Conservation (phyloP, 1,140 invertebrate species). For the Drosophila sp. region DNA sequence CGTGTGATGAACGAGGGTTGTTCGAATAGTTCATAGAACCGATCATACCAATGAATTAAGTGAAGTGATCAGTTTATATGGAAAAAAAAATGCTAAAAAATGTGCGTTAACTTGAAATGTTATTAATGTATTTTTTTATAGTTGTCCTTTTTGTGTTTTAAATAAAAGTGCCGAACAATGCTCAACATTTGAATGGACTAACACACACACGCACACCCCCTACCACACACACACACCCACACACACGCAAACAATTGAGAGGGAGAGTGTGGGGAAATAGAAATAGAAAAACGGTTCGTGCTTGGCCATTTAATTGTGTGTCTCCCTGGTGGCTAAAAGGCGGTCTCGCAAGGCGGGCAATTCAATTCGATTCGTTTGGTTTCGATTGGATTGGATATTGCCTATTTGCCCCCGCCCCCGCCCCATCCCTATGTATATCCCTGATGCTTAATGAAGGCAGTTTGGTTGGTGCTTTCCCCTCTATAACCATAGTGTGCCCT, state of each 20-base stretch:
- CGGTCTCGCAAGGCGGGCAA: slow-evolving; percentile 24
- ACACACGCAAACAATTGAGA: neutral
- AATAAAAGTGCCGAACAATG: slow-evolving; percentile 27
- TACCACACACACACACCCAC: neutral
- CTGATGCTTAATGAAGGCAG: slow-evolving; percentile 19
- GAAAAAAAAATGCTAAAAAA: neutral
- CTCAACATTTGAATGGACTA: slow-evolving; percentile 33
- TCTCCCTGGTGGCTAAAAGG: slow-evolving; percentile 36
- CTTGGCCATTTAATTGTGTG: slow-evolving; percentile 59
- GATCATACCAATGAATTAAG: neutral
- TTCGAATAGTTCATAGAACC: neutral
- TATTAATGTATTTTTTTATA: slow-evolving; percentile 2
- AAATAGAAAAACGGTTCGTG: slow-evolving; percentile 39
- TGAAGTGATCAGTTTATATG: neutral
- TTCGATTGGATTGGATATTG: slow-evolving; percentile 73
- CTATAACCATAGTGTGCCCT: slow-evolving; percentile 41
- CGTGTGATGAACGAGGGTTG: neutral
- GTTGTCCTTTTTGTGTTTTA: neutral
- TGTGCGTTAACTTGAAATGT: neutral
- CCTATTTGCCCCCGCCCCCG: slow-evolving; percentile 45
- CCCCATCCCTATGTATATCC: too few relatives aligned
- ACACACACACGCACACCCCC: slow-evolving; percentile 5
- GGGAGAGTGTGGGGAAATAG: neutral
- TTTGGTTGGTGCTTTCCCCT: slow-evolving; percentile 47
- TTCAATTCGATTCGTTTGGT: slow-evolving; percentile 50